These are phyloP conservation scores for Ptilodon capucinus DNA, from an alignment of 2,888 invertebrate genomes.

Conservation along the genomic window DNA sequence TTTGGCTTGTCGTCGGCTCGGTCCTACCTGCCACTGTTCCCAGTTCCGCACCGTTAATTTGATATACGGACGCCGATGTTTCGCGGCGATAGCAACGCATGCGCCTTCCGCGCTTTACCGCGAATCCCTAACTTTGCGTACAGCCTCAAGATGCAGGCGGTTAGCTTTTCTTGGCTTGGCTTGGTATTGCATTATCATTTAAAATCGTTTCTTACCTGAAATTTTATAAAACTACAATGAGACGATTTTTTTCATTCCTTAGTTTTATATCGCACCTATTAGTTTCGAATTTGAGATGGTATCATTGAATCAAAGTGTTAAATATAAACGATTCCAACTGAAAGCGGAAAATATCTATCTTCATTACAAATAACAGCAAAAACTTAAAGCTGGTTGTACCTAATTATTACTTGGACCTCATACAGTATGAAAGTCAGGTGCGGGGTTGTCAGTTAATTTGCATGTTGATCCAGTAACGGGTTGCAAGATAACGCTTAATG, in stretches of 20 bases:
- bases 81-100: constrained; percentile 47
- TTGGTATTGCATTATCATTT: not conserved
- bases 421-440: constrained; percentile 35
- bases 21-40: constrained; percentile 29
- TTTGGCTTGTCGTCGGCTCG: constrained; percentile 45
- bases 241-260: not conserved
- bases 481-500: constrained; percentile 54
- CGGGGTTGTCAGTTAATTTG: constrained; percentile 53
- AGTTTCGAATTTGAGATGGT: not conserved
- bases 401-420: constrained; percentile 35
- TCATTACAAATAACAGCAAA: constrained; percentile 5
- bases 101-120: constrained; percentile 37
- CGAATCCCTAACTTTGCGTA: constrained; percentile 28
- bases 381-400: constrained; percentile 8
- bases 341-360: constrained; percentile 13
- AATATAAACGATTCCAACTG: constrained; percentile 5
- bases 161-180: not conserved
- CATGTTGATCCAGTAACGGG: constrained; percentile 58
- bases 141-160: constrained; percentile 17
- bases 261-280: not conserved
- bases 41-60: constrained; percentile 71
- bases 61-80: constrained; percentile 64
- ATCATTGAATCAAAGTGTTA: not conserved
- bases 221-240: not conserved
- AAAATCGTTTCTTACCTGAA: not conserved